Evolutionary conservation across 2,113 vertebrate genomes (phyloP).

Genomic region (Epinephelus fuscoguttatus): DNA sequence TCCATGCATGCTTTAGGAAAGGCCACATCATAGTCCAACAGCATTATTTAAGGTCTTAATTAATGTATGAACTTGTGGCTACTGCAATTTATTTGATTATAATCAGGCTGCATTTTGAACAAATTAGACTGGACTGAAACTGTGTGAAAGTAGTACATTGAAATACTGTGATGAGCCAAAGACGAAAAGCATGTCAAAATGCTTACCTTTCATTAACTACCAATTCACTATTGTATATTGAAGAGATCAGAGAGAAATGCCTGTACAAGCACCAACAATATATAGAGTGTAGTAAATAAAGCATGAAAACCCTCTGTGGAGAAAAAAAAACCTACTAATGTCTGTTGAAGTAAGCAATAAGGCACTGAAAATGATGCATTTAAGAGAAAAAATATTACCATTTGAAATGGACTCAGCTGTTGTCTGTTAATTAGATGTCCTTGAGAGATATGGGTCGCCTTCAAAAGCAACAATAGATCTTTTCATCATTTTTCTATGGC

Average conservation of each 20-base stretch:
- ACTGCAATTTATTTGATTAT: background rate
- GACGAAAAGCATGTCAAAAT: constrained; percentile 47
- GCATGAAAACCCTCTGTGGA: constrained; percentile 59
- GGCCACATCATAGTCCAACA: background rate
- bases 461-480: constrained; percentile 82
- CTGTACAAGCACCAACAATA: constrained; percentile 77
- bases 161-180: constrained; percentile 39
- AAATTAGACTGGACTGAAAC: constrained; percentile 22
- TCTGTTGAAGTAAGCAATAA: constrained; percentile 74
- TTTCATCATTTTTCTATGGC: constrained; percentile 83
- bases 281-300: constrained; percentile 74
- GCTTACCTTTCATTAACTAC: constrained; percentile 63
- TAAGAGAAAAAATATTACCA: constrained; percentile 83
- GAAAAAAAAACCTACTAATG: constrained; percentile 65
- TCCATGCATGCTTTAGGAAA: no score
- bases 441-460: constrained; percentile 83
- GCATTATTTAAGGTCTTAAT: background rate
- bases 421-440: constrained; percentile 89
- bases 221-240: constrained; percentile 70
- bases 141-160: constrained; percentile 34
- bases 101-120: constrained; percentile 22
- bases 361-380: constrained; percentile 82
- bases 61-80: constrained; percentile 16
- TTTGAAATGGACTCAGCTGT: constrained; percentile 89
- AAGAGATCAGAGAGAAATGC: constrained; percentile 80